Conservation (phyloP, 2,113 vertebrate species). For the Corapipo altera region DNA sequence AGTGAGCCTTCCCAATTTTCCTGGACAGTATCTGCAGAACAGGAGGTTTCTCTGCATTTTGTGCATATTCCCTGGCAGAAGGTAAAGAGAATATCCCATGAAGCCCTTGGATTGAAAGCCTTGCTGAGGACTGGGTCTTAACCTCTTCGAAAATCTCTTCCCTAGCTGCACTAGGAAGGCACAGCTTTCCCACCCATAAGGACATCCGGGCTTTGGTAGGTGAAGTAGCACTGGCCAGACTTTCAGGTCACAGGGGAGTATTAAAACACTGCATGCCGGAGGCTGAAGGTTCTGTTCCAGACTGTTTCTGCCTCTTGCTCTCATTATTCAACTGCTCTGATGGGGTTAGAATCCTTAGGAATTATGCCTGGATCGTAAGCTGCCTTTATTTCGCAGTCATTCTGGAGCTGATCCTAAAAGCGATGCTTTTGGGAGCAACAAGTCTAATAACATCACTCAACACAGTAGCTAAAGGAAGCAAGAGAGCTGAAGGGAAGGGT, state of each 20-base stretch:
- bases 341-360: conserved; percentile 32
- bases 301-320: background rate
- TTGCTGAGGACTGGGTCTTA: background rate
- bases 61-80: background rate
- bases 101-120: background rate
- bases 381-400: conserved; percentile 4
- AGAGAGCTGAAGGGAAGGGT: background rate
- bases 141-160: background rate
- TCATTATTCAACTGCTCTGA: background rate
- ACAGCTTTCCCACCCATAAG: background rate
- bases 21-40: background rate
- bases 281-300: conserved; percentile 34
- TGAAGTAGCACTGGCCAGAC: conserved; percentile 7
- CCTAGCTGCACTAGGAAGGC: background rate
- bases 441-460: conserved; percentile 33
- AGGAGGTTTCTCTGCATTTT: background rate
- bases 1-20: conserved; percentile 14
- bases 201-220: background rate
- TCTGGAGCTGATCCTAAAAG: conserved; percentile 49
- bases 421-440: conserved; percentile 34
- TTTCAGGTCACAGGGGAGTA: background rate
- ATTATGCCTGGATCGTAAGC: background rate
- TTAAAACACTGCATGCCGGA: background rate
- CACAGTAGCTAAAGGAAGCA: conserved; percentile 48
- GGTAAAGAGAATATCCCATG: background rate